These are phyloP conservation scores for Neodiprion lecontei DNA, from an alignment of 1,140 invertebrate genomes.

Conservation along the genomic window DNA sequence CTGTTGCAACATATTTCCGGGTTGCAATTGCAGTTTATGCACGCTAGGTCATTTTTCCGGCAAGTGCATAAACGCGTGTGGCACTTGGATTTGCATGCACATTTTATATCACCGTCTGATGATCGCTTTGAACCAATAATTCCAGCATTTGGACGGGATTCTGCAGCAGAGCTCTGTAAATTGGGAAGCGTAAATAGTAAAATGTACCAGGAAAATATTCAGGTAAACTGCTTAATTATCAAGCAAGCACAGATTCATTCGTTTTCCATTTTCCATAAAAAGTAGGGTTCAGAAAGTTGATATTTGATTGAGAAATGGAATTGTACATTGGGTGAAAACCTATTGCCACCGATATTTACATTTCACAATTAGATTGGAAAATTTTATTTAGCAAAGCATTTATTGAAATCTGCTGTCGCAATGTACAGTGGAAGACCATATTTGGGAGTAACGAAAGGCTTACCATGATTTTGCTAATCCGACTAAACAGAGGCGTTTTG, in stretches of 20 bases:
- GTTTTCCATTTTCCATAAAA: no score
- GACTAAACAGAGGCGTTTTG: slow-evolving; percentile 65
- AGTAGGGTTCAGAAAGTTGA: no score
- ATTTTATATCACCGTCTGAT: slow-evolving; percentile 63
- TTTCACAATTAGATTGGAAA: no score
- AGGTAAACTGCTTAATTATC: no score
- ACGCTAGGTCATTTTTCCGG: slow-evolving; percentile 58
- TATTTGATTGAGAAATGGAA: slow-evolving; percentile 18
- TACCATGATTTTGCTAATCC: slow-evolving; percentile 43
- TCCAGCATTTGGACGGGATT: slow-evolving; percentile 19
- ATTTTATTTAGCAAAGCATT: no score
- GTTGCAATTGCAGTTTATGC: slow-evolving; percentile 65
- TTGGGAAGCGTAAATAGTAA: neutral
- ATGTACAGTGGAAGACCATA: neutral
- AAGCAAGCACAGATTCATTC: no score
- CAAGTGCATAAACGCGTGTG: slow-evolving; percentile 66
- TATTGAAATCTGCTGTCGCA: slow-evolving; percentile 14
- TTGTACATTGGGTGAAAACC: neutral
- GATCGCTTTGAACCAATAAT: slow-evolving; percentile 56
- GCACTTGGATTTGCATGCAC: slow-evolving; percentile 68
- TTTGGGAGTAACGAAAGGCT: slow-evolving; percentile 13
- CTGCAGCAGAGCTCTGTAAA: slow-evolving; percentile 39
- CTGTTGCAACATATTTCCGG: slow-evolving; percentile 60
- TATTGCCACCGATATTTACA: no score
- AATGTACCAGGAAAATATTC: no score